Conservation (phyloP, 2,113 vertebrate genomes). For the Pelecanoides urinatrix region DNA sequence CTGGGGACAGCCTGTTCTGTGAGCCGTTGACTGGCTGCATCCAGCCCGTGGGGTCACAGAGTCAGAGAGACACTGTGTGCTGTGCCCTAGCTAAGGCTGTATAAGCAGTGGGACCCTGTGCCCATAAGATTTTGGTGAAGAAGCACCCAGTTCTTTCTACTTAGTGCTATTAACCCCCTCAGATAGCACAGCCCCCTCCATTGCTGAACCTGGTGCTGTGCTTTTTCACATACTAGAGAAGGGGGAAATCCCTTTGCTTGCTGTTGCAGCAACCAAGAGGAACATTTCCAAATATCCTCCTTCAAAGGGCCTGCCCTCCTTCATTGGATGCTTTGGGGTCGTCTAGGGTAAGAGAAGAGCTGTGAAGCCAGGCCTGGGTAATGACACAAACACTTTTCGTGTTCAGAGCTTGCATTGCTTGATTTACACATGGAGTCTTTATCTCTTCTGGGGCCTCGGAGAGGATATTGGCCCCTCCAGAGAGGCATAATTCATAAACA, state of each 20-base stretch:
- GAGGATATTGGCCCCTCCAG: background rate
- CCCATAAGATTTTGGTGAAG: background rate
- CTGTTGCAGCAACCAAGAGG: background rate
- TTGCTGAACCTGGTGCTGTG: background rate
- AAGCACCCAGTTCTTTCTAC: background rate
- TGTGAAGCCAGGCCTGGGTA: background rate
- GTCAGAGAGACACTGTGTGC: background rate
- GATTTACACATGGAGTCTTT: background rate
- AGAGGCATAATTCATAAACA: background rate
- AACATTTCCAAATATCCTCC: background rate
- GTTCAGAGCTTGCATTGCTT: background rate
- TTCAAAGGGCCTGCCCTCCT: background rate
- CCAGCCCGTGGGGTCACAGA: background rate
- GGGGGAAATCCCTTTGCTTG: background rate
- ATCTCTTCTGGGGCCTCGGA: background rate
- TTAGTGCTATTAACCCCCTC: background rate
- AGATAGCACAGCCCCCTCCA: background rate
- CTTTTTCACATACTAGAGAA: background rate
- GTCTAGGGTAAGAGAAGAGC: background rate
- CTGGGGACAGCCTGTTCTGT: background rate
- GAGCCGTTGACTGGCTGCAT: background rate
- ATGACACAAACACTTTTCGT: background rate
- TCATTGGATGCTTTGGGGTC: background rate
- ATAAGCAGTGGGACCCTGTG: background rate
- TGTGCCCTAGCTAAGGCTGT: background rate